phyloP scores from a whole-genome alignment of 2,888 invertebrate genomes.

The Noctua fimbriata region DNA sequence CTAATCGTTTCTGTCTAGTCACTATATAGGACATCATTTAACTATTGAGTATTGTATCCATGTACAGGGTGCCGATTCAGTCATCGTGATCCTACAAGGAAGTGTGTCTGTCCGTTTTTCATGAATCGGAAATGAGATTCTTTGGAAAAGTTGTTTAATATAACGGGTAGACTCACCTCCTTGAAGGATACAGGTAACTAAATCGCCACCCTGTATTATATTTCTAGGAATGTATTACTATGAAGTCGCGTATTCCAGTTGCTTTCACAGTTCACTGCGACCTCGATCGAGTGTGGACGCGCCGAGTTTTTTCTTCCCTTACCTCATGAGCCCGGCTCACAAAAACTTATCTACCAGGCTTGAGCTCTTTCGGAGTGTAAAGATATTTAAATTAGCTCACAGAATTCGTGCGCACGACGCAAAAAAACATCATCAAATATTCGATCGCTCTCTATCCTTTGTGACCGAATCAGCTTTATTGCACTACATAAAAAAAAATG shows the following conservation, averaged over 20 bases:
- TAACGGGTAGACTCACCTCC: background rate
- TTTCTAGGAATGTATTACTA: background rate
- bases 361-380: conserved; percentile 14
- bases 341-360: conserved; percentile 13
- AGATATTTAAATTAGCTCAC: conserved; percentile 29
- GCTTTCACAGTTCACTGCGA: conserved; percentile 16
- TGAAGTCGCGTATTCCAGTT: background rate
- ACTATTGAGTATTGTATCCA: background rate
- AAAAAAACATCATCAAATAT: conserved; percentile 16
- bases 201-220: no score
- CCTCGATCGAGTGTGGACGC: background rate
- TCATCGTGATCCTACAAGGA: background rate
- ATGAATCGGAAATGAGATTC: background rate
- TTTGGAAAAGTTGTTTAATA: background rate
- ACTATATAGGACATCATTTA: background rate
- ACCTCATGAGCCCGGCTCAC: background rate
- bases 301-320: background rate
- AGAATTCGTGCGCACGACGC: background rate
- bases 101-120: background rate
- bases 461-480: conserved; percentile 2
- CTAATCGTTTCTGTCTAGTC: background rate
- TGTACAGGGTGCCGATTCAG: background rate
- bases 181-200: background rate
- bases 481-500: background rate
- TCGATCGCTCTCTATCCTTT: conserved; percentile 5